Evolutionary conservation across 2,113 vertebrate genomes (phyloP).

Genomic region (Centropristis striata): DNA sequence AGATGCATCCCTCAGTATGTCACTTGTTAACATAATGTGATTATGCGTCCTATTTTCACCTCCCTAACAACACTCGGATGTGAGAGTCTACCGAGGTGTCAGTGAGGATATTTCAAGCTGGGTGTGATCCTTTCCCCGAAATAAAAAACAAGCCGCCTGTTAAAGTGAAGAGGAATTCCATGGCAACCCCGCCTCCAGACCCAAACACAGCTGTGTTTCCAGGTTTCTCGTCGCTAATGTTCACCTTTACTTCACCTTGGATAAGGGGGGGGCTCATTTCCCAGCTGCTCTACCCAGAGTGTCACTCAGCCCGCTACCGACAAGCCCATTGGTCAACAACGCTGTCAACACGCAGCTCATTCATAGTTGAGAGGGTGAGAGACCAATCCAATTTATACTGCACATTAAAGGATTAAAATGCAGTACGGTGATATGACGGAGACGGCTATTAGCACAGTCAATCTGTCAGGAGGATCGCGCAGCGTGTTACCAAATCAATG

Average conservation of each 20-base stretch:
- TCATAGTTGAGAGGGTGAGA: conserved; percentile 43
- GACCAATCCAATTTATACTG: conserved; percentile 67
- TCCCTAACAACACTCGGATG: conserved; percentile 74
- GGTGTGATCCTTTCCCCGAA: conserved; percentile 70
- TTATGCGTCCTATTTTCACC: conserved; percentile 73
- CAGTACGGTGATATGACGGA: conserved; percentile 53
- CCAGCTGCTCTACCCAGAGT: conserved; percentile 37
- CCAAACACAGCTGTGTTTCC: conserved; percentile 69
- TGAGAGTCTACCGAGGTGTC: conserved; percentile 72
- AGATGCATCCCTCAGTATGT: conserved; percentile 38
- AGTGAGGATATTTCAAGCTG: conserved; percentile 71
- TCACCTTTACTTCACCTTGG: conserved; percentile 75
- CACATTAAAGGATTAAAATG: conserved; percentile 76
- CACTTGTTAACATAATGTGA: conserved; percentile 77
- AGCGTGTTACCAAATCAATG: conserved; percentile 66
- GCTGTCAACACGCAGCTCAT: conserved; percentile 37
- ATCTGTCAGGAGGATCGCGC: conserved; percentile 68
- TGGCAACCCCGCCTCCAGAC: conserved; percentile 49
- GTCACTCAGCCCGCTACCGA: conserved; percentile 35
- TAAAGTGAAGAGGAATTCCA: conserved; percentile 74
- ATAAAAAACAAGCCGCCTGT: conserved; percentile 41
- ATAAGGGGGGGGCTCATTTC: conserved; percentile 26
- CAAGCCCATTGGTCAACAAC: conserved; percentile 46
- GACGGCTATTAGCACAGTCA: conserved; percentile 59
- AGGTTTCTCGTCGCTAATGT: conserved; percentile 1